Evolutionary conservation across 1,140 invertebrate genomes (phyloP).

Genomic region (Spodoptera frugiperda): DNA sequence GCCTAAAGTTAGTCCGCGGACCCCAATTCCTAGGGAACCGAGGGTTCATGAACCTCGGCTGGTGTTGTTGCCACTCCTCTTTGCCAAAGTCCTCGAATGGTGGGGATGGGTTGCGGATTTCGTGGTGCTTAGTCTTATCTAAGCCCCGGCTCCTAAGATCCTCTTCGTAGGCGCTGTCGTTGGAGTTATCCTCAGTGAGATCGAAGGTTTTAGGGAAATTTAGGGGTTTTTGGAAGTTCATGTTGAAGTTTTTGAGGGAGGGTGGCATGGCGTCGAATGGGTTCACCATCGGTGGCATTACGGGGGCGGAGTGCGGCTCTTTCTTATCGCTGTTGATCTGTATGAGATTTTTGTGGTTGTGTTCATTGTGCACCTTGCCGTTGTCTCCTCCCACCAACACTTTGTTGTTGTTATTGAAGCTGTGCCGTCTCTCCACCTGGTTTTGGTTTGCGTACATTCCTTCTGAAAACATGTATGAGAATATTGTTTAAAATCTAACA

Average conservation of each 20-base stretch:
- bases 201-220: constrained; percentile 50
- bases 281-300: constrained; percentile 62
- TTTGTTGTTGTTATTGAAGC: constrained; percentile 83
- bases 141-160: constrained; percentile 60
- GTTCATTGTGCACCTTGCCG: constrained; percentile 62
- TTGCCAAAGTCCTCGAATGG: constrained; percentile 62
- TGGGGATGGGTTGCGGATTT: constrained; percentile 55
- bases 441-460: constrained; percentile 65
- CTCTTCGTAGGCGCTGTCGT: constrained; percentile 60
- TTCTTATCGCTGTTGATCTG: constrained; percentile 61
- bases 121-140: constrained; percentile 45
- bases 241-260: constrained; percentile 64
- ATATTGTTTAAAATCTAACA: not conserved
- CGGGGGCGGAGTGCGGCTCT: constrained; percentile 55
- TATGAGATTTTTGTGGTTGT: constrained; percentile 63
- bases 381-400: constrained; percentile 79
- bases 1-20: constrained; percentile 68
- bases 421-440: constrained; percentile 60
- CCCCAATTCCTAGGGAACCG: constrained; percentile 77
- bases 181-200: constrained; percentile 51
- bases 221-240: constrained; percentile 50
- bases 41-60: constrained; percentile 63
- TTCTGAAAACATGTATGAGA: constrained; percentile 61
- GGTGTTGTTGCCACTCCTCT: constrained; percentile 57
- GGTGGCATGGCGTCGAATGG: constrained; percentile 78